Conservation (phyloP, 2,113 vertebrate species). For the Sinocyclocheilus grahami region DNA sequence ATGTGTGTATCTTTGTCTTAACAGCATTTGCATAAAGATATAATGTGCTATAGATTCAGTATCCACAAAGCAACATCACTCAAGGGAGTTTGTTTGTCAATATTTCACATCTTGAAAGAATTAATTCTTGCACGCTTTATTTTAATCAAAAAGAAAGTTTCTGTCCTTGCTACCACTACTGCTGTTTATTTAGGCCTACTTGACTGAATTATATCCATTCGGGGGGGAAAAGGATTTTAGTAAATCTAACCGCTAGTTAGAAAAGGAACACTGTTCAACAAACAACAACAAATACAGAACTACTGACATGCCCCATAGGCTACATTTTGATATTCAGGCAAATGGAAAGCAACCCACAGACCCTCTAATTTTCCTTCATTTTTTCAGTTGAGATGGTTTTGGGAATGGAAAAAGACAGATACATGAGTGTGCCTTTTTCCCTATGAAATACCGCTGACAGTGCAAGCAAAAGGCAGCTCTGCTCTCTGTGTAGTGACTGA, state of each 20-base stretch:
- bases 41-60: neutral
- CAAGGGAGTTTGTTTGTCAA: neutral
- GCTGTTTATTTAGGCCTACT: neutral
- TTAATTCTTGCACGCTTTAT: neutral
- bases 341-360: constrained; percentile 14
- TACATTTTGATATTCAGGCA: neutral
- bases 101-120: neutral
- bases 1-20: neutral
- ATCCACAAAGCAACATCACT: neutral
- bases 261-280: neutral
- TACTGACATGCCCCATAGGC: neutral
- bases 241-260: neutral
- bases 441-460: constrained; percentile 10
- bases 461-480: constrained; percentile 8
- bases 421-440: neutral
- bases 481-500: constrained; percentile 2
- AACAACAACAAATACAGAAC: neutral
- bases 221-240: neutral
- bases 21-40: neutral
- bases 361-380: neutral
- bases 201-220: neutral
- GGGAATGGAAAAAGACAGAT: constrained; percentile 36
- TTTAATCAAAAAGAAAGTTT: neutral
- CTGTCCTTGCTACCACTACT: too few species aligned
- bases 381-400: constrained; percentile 37